A percentile compares a stretch with the other conserved stretches of the same genome.
These are phyloP conservation scores for Ctenicera cuprea DNA, from an alignment of 2,888 invertebrate species.

Conservation along the genomic window DNA sequence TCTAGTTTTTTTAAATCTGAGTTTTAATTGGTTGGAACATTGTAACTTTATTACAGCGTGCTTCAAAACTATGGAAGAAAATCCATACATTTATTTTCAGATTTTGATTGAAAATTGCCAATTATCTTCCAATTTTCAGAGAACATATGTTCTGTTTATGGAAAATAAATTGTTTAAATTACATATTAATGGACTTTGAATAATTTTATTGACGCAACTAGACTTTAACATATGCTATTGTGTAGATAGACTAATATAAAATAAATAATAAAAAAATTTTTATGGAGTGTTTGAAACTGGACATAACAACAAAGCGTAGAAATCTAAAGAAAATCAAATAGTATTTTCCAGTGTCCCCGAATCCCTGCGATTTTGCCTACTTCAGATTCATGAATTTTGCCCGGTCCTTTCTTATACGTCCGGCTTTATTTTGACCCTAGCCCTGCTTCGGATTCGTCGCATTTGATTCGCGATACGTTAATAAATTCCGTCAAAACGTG, in stretches of 20 bases:
- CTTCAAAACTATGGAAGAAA: too few relatives aligned
- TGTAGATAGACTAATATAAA: not conserved
- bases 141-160: too few relatives aligned
- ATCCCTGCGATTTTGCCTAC: constrained; percentile 13
- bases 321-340: constrained; percentile 18
- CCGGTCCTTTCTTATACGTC: constrained; percentile 16
- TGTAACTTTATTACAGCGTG: too few relatives aligned
- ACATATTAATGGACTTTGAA: too few relatives aligned
- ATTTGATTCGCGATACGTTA: constrained; percentile 19
- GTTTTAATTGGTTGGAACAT: too few relatives aligned
- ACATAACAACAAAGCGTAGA: constrained; percentile 15
- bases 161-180: too few relatives aligned
- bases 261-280: not conserved
- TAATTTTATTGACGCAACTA: too few relatives aligned
- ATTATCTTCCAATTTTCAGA: too few relatives aligned
- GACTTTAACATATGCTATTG: too few relatives aligned
- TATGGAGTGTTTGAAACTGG: not conserved
- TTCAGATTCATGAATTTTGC: constrained; percentile 27
- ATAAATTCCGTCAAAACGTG: constrained; percentile 20
- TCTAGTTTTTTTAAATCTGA: too few relatives aligned
- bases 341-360: constrained; percentile 7
- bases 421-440: constrained; percentile 12
- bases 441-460: constrained; percentile 1
- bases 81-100: too few relatives aligned
- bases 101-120: too few relatives aligned